Conservation (phyloP, 2,797 vertebrate genomes). For the Eutrigla gurnardus region DNA sequence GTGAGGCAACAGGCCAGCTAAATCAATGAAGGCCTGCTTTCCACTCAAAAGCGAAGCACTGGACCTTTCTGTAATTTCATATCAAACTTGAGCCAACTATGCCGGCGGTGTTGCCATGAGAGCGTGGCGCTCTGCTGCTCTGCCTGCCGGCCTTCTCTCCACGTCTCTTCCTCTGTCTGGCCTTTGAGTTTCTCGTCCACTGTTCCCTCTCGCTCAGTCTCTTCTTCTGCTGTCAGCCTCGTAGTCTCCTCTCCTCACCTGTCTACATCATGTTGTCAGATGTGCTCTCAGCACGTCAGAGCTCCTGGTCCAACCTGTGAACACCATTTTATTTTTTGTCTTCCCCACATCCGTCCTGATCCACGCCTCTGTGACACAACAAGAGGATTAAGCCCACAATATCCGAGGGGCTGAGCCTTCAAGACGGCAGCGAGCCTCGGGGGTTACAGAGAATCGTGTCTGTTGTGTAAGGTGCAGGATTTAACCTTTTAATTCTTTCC, state of each 20-base stretch:
- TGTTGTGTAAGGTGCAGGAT: conserved; percentile 43
- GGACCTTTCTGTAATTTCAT: conserved; percentile 66
- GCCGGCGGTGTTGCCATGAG: conserved; percentile 21
- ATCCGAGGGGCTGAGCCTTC: conserved; percentile 21
- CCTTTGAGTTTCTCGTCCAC: conserved; percentile 48
- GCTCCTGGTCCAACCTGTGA: conserved; percentile 13
- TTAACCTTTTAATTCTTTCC: conserved; percentile 19
- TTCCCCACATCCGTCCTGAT: conserved; percentile 26
- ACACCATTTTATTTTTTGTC: conserved; percentile 4
- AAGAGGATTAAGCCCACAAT: conserved; percentile 51
- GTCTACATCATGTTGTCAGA: conserved; percentile 35
- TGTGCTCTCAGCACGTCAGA: not conserved
- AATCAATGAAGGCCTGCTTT: conserved; percentile 61
- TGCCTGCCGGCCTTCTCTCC: conserved; percentile 10
- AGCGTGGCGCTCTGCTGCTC: conserved; percentile 27
- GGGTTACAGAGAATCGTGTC: conserved; percentile 17
- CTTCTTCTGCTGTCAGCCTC: conserved; percentile 10
- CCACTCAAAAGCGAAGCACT: conserved; percentile 36
- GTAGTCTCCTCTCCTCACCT: conserved; percentile 22
- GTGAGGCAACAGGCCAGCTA: conserved; percentile 33
- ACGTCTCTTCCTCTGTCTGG: conserved; percentile 35
- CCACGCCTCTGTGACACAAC: conserved; percentile 31
- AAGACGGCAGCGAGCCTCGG: not conserved
- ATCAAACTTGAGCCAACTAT: conserved; percentile 56
- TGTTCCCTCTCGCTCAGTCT: conserved; percentile 22